Base-by-base conservation (phyloP, 2,888 invertebrate genomes). In the Netelia melanura region DNA sequence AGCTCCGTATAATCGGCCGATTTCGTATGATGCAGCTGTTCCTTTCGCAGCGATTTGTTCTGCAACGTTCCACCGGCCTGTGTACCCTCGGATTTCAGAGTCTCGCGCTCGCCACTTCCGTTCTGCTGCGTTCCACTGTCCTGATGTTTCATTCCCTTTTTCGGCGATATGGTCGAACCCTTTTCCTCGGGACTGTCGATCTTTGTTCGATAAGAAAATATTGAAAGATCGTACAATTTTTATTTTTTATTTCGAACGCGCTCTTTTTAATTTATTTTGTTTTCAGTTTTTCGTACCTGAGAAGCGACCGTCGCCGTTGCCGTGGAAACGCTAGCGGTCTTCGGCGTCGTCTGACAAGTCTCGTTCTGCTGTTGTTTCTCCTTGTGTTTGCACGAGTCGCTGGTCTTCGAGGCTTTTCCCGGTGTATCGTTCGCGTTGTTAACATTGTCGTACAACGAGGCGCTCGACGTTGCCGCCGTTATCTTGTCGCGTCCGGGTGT, bases 401-500 rank as follows among this genome's bases (percentile, higher is more conserved):
- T 88, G 70, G 86, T 67, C 62, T 91, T 91, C n/a, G 89, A 70
- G 14, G 86, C 88, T 87, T 91, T 91, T 5, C 91, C 91, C 14
- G 90, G 90, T 21, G 90, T 91, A 44, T 90, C 89, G 38, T 89
- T 91, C 5, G 91, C 88, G 85, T 92, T 92, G 89, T 93, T 93
- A 54, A 98, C 98, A 93, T 98, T 98, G 94, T 98, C 98, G 92
- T 98, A 98, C 68, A 98, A 96, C 76, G 98, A 98, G 56, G 97
- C 97, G 89, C 97, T 97, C 86, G 97, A 98, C n/a, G 98, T 97
- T 74, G 97, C 97, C 43, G 97, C 96, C 70, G 97, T 96, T 82
- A 97, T 97, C 93, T 97, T 97, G 87, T 96, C 97, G 65, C 93
- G 90, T 83, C 89, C 91, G 54, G 92, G 91, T 64, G 95, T 94